Percentiles rank a stretch among this genome's conserved stretches.
These are phyloP conservation scores for Tretioscincus oriximinensis DNA, from an alignment of 2,113 vertebrate species.

Conservation along the genomic window DNA sequence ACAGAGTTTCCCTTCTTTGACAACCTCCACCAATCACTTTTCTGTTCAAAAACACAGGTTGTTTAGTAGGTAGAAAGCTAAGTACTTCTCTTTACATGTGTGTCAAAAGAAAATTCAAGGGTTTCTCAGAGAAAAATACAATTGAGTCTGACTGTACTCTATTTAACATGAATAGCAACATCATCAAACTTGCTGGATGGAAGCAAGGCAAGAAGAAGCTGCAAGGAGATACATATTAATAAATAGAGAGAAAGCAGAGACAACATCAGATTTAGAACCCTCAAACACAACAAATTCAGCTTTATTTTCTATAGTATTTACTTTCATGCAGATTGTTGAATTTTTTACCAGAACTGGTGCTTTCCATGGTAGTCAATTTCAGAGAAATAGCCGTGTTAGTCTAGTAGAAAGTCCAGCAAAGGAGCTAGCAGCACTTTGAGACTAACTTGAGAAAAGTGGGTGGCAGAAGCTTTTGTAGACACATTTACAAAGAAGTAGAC, in stretches of 20 bases:
- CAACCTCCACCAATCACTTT: constrained; percentile 55
- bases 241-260: constrained; percentile 24
- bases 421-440: too few relatives aligned
- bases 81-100: constrained; percentile 52
- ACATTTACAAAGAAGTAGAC: too few relatives aligned
- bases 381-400: too few relatives aligned
- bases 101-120: constrained; percentile 51
- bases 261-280: background rate
- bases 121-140: constrained; percentile 50
- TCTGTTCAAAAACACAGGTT: background rate
- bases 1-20: constrained; percentile 33
- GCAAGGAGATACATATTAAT: constrained; percentile 42
- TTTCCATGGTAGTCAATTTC: too few relatives aligned
- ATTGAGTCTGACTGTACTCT: constrained; percentile 51
- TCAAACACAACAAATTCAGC: constrained; percentile 21
- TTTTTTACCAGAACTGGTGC: background rate
- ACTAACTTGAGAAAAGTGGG: too few relatives aligned
- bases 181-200: constrained; percentile 43
- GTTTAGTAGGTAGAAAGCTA: constrained; percentile 52
- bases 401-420: too few relatives aligned
- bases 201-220: constrained; percentile 15
- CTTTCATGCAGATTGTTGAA: background rate
- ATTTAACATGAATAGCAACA: constrained; percentile 50
- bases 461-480: too few relatives aligned
- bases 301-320: background rate